Percentiles rank a stretch among this genome's conserved stretches.
Conservation (phyloP, 1,140 invertebrate species). For the Choristoneura fumiferana region DNA sequence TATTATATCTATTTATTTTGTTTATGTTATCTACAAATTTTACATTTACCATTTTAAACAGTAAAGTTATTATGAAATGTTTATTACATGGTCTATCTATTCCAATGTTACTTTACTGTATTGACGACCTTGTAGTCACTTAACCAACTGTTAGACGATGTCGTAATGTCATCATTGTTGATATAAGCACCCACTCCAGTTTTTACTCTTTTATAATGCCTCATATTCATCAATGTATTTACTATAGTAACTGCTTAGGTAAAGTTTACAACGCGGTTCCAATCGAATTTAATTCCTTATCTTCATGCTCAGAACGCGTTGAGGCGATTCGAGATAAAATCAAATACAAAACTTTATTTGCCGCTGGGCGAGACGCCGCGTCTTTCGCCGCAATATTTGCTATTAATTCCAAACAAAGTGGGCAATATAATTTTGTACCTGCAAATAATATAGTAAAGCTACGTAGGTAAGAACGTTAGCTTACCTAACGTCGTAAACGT, state of each 20-base stretch:
- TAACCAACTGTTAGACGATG: constrained; percentile 2
- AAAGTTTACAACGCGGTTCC: no score
- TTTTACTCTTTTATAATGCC: constrained; percentile 1
- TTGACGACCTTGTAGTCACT: neutral
- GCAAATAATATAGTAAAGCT: neutral
- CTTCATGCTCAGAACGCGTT: neutral
- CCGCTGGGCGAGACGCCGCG: neutral
- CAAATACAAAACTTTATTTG: neutral
- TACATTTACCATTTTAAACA: no score
- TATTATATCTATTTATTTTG: no score
- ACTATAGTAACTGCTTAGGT: no score
- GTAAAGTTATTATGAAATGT: neutral
- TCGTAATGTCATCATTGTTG: constrained; percentile 13
- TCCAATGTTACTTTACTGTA: neutral
- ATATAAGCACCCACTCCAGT: constrained; percentile 14
- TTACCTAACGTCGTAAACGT: constrained; percentile 22
- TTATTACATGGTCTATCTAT: neutral
- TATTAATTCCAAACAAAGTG: no score
- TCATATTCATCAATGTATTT: no score
- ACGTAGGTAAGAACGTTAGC: constrained; percentile 14
- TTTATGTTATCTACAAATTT: no score
- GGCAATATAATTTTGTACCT: neutral
- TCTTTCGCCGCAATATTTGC: no score
- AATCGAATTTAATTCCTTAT: constrained; percentile 9
- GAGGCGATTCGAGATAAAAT: constrained; percentile 2